phyloP scores from a whole-genome alignment of 2,113 vertebrate genomes.

The Nycticryphes semicollaris region DNA sequence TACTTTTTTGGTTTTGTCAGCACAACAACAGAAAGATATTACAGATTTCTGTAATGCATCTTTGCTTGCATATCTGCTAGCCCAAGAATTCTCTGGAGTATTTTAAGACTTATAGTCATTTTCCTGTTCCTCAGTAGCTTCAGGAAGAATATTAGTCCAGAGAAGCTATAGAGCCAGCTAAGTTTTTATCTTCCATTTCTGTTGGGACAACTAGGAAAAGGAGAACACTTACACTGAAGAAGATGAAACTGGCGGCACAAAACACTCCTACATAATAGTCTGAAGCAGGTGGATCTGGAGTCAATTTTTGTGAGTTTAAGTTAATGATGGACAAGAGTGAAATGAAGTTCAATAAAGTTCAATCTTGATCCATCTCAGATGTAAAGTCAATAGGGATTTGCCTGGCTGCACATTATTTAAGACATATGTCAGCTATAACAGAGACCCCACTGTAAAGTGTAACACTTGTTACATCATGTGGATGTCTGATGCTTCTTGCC shows the following conservation, averaged over 20 bases:
- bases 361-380: not conserved
- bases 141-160: not conserved
- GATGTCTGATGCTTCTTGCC: not conserved
- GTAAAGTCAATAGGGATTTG: not conserved
- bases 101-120: not conserved
- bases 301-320: not conserved
- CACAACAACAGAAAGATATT: not conserved
- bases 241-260: not conserved
- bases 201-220: not conserved
- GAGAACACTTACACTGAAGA: not conserved
- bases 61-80: not conserved
- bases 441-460: not conserved
- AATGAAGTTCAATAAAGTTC: not conserved
- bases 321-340: not conserved
- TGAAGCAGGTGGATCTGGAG: not conserved
- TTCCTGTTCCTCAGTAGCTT: not conserved
- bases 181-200: not conserved
- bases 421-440: not conserved
- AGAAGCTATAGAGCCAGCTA: not conserved
- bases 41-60: not conserved
- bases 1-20: not conserved
- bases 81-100: not conserved
- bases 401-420: not conserved
- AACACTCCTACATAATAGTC: not conserved
- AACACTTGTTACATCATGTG: not conserved